phyloP scores from a whole-genome alignment of 1,140 invertebrate species.

The Heliconius congener region DNA sequence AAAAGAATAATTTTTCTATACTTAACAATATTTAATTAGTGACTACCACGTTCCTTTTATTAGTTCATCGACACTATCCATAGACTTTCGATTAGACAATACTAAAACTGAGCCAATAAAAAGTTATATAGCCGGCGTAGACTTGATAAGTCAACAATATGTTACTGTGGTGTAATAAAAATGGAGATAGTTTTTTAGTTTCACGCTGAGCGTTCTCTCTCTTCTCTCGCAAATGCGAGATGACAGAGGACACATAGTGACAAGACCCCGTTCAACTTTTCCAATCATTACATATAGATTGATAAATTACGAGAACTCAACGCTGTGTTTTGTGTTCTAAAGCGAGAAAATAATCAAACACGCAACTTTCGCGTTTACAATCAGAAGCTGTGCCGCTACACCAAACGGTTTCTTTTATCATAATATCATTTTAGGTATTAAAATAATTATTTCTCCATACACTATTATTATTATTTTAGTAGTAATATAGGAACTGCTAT shows the following conservation, averaged over 20 bases:
- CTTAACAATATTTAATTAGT: background rate
- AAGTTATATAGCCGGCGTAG: conserved; percentile 25
- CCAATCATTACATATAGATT: no score
- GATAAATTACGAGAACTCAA: no score
- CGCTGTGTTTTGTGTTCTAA: no score
- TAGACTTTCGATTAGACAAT: conserved; percentile 27
- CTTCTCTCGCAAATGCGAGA: background rate
- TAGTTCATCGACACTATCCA: conserved; percentile 25
- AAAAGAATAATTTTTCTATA: background rate
- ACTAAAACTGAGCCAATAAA: conserved; percentile 31
- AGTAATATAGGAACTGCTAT: background rate
- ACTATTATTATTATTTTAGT: background rate
- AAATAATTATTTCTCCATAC: no score
- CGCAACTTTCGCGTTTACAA: no score
- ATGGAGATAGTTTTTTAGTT: background rate
- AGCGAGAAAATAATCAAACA: no score
- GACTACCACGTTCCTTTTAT: conserved; percentile 23
- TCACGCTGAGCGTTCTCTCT: background rate
- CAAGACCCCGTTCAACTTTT: no score
- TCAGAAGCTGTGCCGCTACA: no score
- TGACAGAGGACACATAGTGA: background rate
- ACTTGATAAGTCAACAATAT: conserved; percentile 23
- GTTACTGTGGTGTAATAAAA: conserved; percentile 9
- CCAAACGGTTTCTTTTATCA: no score
- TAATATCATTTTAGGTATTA: no score